These are phyloP conservation scores for Alectoris magna DNA, from an alignment of 2,797 vertebrate genomes.

Conservation along the genomic window DNA sequence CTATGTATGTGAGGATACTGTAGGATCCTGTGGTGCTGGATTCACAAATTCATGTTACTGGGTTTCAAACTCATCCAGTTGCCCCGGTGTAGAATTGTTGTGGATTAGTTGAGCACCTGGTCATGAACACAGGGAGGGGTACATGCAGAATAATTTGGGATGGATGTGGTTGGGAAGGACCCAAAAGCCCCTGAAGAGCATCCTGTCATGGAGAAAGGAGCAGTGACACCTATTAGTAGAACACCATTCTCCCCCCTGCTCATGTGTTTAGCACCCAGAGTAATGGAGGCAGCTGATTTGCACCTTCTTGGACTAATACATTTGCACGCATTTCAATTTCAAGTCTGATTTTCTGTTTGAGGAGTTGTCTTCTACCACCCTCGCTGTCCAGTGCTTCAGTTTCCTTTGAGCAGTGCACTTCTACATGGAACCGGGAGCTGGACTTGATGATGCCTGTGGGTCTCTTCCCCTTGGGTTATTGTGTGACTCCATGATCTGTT, in stretches of 20 bases:
- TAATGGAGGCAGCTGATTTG: background rate
- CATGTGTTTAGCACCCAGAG: rapidly evolving
- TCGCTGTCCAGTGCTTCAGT: background rate
- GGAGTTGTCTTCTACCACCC: background rate
- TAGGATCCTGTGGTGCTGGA: background rate
- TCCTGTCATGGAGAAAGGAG: background rate
- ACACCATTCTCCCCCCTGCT: background rate
- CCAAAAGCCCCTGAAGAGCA: background rate
- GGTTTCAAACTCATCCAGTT: background rate
- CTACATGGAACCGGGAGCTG: background rate
- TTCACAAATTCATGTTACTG: background rate
- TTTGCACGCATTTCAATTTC: background rate
- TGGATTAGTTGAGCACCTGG: background rate
- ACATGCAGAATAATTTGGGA: background rate
- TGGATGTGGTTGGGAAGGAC: background rate
- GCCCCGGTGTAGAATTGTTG: background rate
- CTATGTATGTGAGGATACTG: background rate
- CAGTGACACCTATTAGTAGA: rapidly evolving
- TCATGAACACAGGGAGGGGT: background rate
- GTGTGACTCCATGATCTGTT: background rate
- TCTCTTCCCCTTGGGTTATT: background rate
- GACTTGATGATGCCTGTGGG: background rate
- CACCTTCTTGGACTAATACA: background rate
- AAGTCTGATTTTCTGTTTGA: background rate
- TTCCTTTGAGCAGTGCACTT: background rate